These are phyloP conservation scores for Trematocara unimaculatum DNA, from an alignment of 2,113 vertebrate genomes.

Conservation along the genomic window DNA sequence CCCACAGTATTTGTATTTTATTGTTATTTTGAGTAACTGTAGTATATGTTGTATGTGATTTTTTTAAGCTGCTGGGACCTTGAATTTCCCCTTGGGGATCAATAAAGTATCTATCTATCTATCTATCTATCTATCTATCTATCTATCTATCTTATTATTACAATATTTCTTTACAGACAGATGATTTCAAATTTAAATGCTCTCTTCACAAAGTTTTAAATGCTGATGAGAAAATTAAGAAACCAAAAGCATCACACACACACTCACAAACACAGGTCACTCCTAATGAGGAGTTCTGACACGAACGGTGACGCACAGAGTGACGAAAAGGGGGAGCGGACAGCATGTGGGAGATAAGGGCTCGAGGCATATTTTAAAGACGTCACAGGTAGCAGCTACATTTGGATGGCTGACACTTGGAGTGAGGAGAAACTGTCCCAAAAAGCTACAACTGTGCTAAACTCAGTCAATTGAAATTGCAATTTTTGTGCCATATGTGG, in stretches of 20 bases:
- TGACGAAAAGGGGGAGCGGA: slow-evolving; percentile 15
- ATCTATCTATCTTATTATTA: background rate
- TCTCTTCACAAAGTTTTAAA: background rate
- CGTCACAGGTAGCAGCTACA: slow-evolving; percentile 12
- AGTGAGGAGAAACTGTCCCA: slow-evolving; percentile 1
- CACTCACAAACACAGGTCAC: background rate
- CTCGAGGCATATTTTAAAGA: slow-evolving; percentile 18
- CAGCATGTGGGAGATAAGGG: slow-evolving; percentile 34
- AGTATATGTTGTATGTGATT: too few species aligned
- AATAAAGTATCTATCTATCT: too few species aligned
- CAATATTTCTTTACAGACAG: background rate
- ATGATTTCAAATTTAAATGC: background rate
- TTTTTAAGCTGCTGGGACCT: too few species aligned
- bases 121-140: too few species aligned
- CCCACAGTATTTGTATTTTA: too few species aligned
- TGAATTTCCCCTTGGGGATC: too few species aligned
- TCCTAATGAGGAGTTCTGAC: slow-evolving; percentile 22
- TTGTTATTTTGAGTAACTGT: too few species aligned
- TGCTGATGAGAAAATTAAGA: background rate
- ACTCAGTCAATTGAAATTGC: background rate
- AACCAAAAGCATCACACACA: background rate
- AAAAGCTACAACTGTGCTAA: background rate
- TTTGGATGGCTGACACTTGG: slow-evolving; percentile 3
- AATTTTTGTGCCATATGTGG: background rate
- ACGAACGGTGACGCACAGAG: slow-evolving; percentile 44